Conservation (phyloP, 2,797 vertebrate species). For the Sebastes miniatus region DNA sequence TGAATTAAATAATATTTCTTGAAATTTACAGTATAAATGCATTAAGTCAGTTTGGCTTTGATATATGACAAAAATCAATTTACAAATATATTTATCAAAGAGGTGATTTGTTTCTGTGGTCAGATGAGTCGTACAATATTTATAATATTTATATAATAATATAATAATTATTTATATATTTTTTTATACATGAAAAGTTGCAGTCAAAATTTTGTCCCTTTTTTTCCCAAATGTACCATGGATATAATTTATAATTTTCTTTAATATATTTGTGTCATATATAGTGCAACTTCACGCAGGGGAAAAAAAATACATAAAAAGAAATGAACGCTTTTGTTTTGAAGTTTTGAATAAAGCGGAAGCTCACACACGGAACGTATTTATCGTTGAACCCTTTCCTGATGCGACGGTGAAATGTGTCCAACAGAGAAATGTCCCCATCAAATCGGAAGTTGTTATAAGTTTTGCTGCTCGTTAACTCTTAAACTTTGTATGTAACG, state of each 20-base stretch:
- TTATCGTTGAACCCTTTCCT: neutral
- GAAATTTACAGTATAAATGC: no score
- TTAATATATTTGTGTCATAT: neutral
- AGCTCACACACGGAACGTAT: constrained; percentile 19
- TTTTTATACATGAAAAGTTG: neutral
- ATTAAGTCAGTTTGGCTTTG: neutral
- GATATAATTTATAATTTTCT: neutral
- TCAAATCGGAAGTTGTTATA: neutral
- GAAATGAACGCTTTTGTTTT: neutral
- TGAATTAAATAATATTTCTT: no score
- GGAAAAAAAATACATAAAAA: neutral
- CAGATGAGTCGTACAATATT: neutral
- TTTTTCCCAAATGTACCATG: neutral
- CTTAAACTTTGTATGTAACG: neutral
- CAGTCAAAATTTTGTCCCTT: neutral
- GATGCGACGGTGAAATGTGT: constrained; percentile 1
- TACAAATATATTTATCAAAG: neutral
- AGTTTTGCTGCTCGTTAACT: neutral
- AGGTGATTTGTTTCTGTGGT: neutral
- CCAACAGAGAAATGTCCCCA: neutral
- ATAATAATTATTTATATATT: no score
- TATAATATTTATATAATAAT: no score
- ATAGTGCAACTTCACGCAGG: neutral
- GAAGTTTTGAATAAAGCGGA: constrained; percentile 16
- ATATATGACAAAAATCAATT: neutral